Base-by-base conservation (phyloP, 2,888 invertebrate genomes). In the Macroteleia sp. region DNA sequence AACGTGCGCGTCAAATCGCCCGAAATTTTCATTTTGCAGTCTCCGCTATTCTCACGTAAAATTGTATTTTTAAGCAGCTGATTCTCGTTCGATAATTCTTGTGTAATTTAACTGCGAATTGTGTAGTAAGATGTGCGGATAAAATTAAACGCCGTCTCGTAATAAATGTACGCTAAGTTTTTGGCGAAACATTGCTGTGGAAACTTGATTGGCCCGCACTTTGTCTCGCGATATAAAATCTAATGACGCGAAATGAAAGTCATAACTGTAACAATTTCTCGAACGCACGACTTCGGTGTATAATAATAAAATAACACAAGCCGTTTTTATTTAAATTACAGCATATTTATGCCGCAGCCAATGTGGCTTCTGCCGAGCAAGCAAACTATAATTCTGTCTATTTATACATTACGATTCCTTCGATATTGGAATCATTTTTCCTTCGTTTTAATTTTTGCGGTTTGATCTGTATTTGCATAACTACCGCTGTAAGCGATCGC, bases 401-500 rank as follows among this genome's bases (percentile, higher is more conserved):
- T 56, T 56, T 67, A 67, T 67, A 56, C 30, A 42, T 22, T 25
- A 20, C 14, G 56, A 30, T 16, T 48, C 50, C 42, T 41, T 42
- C 41, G 48, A 39, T 50, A 50, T 32, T 41, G 50, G 14, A 50
- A 20, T 62, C 42, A 57, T 32, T 73, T 73, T 64, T 64, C 48
- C 20, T n/a, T 32, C 46, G 14, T 66, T 57, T 73, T 59, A 59
- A 73, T 73, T 73, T 73, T 57, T 66, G 57, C 41, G 57, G 57
- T 52, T 73, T 32, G 22, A 25, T 22, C 19, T 50, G 48, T 19
- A 30, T 71, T 71, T 73, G 48, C 71, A 57, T 73, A 64, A 64
- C 62, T 39, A 42, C 41, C 30, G 62, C 28, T 64, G 71, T 57
- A 64, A 64, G 42, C 56, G 64, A 73, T 50, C 56, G 56, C 41